phyloP scores from a whole-genome alignment of 1,140 invertebrate species.

The Nautilus pompilius region DNA sequence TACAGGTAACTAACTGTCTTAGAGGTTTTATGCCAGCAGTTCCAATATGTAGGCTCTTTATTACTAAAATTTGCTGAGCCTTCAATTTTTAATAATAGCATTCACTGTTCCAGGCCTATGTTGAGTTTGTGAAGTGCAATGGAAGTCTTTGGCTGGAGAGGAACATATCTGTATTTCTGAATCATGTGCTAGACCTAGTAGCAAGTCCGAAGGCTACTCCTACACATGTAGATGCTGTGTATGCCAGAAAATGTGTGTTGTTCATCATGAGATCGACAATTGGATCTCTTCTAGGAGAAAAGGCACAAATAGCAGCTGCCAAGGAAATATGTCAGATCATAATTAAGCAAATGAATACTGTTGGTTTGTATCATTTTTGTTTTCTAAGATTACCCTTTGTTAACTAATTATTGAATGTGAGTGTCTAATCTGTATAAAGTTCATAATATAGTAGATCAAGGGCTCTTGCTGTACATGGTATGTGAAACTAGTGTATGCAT shows the following conservation, averaged over 20 bases:
- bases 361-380: slow-evolving; percentile 28
- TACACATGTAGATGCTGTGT: slow-evolving; percentile 95
- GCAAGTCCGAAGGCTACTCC: slow-evolving; percentile 85
- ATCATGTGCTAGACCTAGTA: slow-evolving; percentile 88
- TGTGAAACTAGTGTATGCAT: too few species aligned
- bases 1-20: too few species aligned
- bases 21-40: too few species aligned
- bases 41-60: too few species aligned
- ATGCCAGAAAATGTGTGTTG: slow-evolving; percentile 94
- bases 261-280: slow-evolving; percentile 90
- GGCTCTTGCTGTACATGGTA: too few species aligned
- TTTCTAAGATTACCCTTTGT: too few species aligned
- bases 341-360: slow-evolving; percentile 84
- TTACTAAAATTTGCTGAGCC: too few species aligned
- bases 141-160: slow-evolving; percentile 92
- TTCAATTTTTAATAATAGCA: too few species aligned
- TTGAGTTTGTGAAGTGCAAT: slow-evolving; percentile 87
- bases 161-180: slow-evolving; percentile 79
- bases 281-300: slow-evolving; percentile 92
- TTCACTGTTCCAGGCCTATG: slow-evolving; percentile 73
- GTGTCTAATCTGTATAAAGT: not conserved
- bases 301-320: slow-evolving; percentile 86
- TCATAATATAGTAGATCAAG: not conserved
- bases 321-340: slow-evolving; percentile 92
- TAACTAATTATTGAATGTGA: too few species aligned